A percentile compares a stretch with the other conserved stretches of the same genome.
phyloP scores from a whole-genome alignment of 2,797 vertebrate species.

The Myotis daubentonii region DNA sequence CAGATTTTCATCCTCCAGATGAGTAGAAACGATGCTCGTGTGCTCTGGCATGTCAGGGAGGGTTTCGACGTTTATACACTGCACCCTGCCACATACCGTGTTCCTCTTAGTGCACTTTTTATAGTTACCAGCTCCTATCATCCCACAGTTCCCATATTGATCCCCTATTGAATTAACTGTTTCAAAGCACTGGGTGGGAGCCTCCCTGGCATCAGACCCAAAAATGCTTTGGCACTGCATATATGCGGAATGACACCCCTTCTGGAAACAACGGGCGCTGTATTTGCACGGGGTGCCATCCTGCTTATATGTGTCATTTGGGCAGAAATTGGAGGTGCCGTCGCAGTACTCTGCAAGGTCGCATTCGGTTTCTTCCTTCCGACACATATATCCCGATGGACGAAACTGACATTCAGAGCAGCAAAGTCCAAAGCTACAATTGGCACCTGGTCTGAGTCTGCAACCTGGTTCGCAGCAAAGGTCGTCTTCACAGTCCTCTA shows the following conservation, averaged over 20 bases:
- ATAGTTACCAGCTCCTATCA: fast-evolving
- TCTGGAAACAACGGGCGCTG: neutral
- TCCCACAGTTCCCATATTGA: constrained; percentile 55
- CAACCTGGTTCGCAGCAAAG: constrained; percentile 64
- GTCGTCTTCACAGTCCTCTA: constrained; percentile 71
- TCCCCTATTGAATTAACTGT: constrained; percentile 5
- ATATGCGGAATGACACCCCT: neutral
- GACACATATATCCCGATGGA: neutral
- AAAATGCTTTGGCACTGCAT: constrained; percentile 63
- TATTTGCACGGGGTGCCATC: constrained; percentile 81
- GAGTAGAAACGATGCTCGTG: fast-evolving
- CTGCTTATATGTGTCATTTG: constrained; percentile 73
- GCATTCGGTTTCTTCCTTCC: constrained; percentile 63
- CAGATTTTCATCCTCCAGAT: neutral
- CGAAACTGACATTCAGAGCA: neutral
- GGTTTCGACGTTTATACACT: constrained; percentile 3
- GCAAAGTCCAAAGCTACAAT: constrained; percentile 72
- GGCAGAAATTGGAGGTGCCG: constrained; percentile 76
- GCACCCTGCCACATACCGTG: constrained; percentile 24
- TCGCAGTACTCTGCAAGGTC: constrained; percentile 84
- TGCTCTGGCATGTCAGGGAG: neutral
- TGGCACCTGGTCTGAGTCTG: neutral
- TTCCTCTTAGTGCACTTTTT: neutral
- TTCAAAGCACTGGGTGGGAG: constrained; percentile 18
- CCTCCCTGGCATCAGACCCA: constrained; percentile 31